A percentile compares a stretch with the other conserved stretches of the same genome.
Evolutionary conservation across 2,113 vertebrate genomes (phyloP).

Genomic region (Nanorana parkeri): DNA sequence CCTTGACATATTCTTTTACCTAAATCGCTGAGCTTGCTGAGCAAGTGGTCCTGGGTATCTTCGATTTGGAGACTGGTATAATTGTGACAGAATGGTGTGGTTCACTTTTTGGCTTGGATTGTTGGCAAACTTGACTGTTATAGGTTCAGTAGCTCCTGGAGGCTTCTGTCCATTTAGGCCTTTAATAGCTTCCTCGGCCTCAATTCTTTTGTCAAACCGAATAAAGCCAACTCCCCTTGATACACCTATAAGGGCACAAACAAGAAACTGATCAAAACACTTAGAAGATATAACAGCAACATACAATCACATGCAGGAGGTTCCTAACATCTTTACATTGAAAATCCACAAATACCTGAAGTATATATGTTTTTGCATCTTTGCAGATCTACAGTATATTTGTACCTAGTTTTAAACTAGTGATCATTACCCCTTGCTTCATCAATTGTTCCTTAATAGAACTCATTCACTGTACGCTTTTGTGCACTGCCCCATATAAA

Average conservation of each 20-base stretch:
- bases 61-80: constrained; percentile 98
- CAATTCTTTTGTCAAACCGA: constrained; percentile 95
- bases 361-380: too few species aligned
- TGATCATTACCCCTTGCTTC: too few species aligned
- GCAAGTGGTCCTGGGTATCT: constrained; percentile 95
- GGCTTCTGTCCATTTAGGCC: constrained; percentile 98
- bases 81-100: constrained; percentile 96
- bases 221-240: constrained; percentile 98
- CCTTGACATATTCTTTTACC: constrained; percentile 71
- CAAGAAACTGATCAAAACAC: neutral
- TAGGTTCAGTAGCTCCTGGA: constrained; percentile 91
- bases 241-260: constrained; percentile 75
- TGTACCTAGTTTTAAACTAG: too few species aligned
- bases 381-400: too few species aligned
- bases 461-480: too few species aligned
- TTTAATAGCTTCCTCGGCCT: constrained; percentile 98
- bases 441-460: too few species aligned
- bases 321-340: too few species aligned
- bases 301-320: too few species aligned
- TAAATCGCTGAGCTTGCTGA: constrained; percentile 98
- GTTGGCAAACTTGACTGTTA: constrained; percentile 99
- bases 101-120: constrained; percentile 99
- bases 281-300: neutral
- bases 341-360: too few species aligned
- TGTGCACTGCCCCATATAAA: too few species aligned